Conservation (phyloP, 1,140 invertebrate species). For the Scaptomyza montana region DNA sequence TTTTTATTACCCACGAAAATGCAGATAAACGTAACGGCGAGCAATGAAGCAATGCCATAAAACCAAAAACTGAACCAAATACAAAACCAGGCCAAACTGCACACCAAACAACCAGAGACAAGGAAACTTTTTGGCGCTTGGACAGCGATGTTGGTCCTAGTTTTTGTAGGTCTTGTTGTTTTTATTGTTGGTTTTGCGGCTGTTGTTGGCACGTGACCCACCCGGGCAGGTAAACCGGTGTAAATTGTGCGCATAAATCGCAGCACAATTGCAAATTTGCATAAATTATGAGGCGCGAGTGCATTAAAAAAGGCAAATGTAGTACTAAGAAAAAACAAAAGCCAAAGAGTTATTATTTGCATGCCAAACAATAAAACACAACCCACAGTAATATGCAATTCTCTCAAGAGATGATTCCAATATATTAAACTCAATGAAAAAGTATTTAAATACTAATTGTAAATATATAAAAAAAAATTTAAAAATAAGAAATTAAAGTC, state of each 20-base stretch:
- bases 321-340: slow-evolving; percentile 23
- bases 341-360: slow-evolving; percentile 14
- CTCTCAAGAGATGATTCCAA: no score
- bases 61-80: slow-evolving; percentile 20
- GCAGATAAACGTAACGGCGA: slow-evolving; percentile 38
- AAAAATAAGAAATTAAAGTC: no score
- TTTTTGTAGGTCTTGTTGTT: slow-evolving; percentile 2
- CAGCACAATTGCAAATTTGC: slow-evolving; percentile 64
- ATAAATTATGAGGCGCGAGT: slow-evolving; percentile 61
- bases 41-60: slow-evolving; percentile 26
- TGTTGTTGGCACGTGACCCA: slow-evolving; percentile 44
- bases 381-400: background rate
- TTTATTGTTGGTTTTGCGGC: slow-evolving; percentile 13
- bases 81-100: slow-evolving; percentile 21
- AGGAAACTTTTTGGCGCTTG: slow-evolving; percentile 37
- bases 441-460: no score
- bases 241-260: slow-evolving; percentile 60
- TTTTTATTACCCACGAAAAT: slow-evolving; percentile 43
- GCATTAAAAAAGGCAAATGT: slow-evolving; percentile 40
- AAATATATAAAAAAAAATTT: no score
- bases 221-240: slow-evolving; percentile 30
- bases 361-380: slow-evolving; percentile 28
- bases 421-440: no score
- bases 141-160: slow-evolving; percentile 12
- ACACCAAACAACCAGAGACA: slow-evolving; percentile 17